Evolutionary conservation across 2,888 invertebrate genomes (phyloP).

Genomic region (Carpatolechia fugitivella): DNA sequence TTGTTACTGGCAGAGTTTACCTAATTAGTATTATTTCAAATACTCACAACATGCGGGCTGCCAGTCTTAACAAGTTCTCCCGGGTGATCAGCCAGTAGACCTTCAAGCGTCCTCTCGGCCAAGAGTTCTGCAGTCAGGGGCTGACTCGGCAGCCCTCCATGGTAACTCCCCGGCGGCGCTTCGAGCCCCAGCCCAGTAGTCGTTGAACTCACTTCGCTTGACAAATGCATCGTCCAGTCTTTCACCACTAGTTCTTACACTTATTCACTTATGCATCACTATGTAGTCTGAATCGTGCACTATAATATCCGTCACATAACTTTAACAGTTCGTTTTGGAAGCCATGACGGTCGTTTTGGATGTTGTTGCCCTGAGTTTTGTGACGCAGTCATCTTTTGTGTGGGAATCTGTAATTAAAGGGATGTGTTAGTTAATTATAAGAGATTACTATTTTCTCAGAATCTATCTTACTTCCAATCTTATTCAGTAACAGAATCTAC

Average conservation of each 20-base stretch:
- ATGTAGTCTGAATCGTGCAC: constrained; percentile 18
- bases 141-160: constrained; percentile 69
- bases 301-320: constrained; percentile 64
- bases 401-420: constrained; percentile 16
- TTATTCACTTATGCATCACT: constrained; percentile 31
- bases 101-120: constrained; percentile 91
- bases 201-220: constrained; percentile 88
- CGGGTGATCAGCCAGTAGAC: constrained; percentile 92
- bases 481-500: too few relatives aligned
- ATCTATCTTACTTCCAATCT: too few relatives aligned
- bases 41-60: constrained; percentile 92
- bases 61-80: constrained; percentile 96
- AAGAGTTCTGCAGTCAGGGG: constrained; percentile 89
- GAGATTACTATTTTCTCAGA: too few relatives aligned
- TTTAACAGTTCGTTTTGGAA: constrained; percentile 26
- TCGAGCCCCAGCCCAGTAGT: constrained; percentile 78
- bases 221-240: constrained; percentile 83
- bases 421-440: too few relatives aligned
- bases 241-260: background rate
- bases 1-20: too few relatives aligned
- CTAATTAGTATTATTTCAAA: too few relatives aligned
- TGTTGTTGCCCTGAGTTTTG: background rate
- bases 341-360: background rate
- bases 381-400: constrained; percentile 13
- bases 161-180: constrained; percentile 69